Conservation (phyloP, 2,797 vertebrate species). For the Eulemur albifrons region DNA sequence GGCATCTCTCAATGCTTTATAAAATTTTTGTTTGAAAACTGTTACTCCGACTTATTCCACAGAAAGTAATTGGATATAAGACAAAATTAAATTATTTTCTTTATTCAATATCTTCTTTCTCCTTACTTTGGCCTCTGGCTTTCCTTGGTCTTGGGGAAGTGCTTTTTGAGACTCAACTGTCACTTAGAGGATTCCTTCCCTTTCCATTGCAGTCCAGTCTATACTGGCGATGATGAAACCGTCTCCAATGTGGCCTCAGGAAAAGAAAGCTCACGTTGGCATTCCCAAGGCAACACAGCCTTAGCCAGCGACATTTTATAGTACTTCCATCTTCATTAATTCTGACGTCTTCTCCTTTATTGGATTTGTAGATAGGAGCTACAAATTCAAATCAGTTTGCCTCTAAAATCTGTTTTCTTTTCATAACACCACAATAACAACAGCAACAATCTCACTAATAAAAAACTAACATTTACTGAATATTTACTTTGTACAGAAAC, state of each 20-base stretch:
- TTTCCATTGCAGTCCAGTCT: not conserved
- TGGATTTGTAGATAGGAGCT: not conserved
- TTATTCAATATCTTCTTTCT: not conserved
- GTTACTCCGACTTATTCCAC: not conserved
- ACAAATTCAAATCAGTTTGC: not conserved
- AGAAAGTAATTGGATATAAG: not conserved
- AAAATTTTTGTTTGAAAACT: constrained; percentile 46
- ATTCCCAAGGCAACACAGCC: not conserved
- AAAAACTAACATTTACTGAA: not conserved
- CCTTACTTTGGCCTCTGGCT: not conserved
- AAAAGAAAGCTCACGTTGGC: not conserved
- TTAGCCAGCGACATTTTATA: not conserved
- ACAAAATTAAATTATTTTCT: not conserved
- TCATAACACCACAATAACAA: not conserved
- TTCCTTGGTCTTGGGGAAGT: not conserved
- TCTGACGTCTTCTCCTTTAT: not conserved
- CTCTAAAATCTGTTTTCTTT: not conserved
- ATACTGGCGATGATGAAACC: not conserved
- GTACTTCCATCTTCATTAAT: not conserved
- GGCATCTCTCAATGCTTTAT: not conserved
- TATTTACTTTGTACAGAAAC: not conserved
- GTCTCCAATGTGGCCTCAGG: not conserved
- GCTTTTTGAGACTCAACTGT: not conserved
- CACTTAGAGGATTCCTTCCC: not conserved
- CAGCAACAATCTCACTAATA: not conserved